Evolutionary conservation across 2,888 invertebrate genomes (phyloP), one percentile per base, ranked within the genome.

Genomic region (Ditula angustiorana): DNA sequence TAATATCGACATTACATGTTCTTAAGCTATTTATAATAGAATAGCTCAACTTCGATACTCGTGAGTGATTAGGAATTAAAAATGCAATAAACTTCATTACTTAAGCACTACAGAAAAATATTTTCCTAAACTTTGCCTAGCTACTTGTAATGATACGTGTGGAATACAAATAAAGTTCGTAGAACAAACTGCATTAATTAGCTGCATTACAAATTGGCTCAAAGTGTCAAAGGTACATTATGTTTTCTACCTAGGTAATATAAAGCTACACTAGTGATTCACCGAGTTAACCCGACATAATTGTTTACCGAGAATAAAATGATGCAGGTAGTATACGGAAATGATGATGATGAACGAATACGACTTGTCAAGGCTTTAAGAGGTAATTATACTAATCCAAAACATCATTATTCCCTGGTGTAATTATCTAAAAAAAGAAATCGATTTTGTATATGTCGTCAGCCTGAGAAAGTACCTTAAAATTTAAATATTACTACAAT

Each of bases 11-110:
- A 63, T 57, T 62, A 62, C 49, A 57, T 57, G 50, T 30, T 63
- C 57, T 33, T 57, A 63, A 50, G 57, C 41, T 33, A 44, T 44
- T 50, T 35, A 46, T 33, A 41, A 50, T 58, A 49, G 24, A 50
- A 41, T 19, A 63, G 57, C 50, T 50, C 59, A 50, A 49, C 24
- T 64, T 59, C 26, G 26, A 37, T 52, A 50, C n/a, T 30, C 49
- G 24, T 55, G 33, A 58, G n/a, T 47, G 26, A 46, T 47, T 47
- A 58, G 50, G 63, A 57, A 24, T 58, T 44, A 23, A 53, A 41
- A 59, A 59, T 64, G 64, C 59, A 37, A 44, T 53, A 53, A 59
- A 57, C 58, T 52, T 64, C 11, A 64, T 53, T 52, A 57, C 58
- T 52, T 63, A 28, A 24, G 26, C 50, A 26, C 52, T 64, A 53